These are phyloP conservation scores for Porites australiensis DNA, from an alignment of 64 coral and sea anemone genomes.

Conservation along the genomic window DNA sequence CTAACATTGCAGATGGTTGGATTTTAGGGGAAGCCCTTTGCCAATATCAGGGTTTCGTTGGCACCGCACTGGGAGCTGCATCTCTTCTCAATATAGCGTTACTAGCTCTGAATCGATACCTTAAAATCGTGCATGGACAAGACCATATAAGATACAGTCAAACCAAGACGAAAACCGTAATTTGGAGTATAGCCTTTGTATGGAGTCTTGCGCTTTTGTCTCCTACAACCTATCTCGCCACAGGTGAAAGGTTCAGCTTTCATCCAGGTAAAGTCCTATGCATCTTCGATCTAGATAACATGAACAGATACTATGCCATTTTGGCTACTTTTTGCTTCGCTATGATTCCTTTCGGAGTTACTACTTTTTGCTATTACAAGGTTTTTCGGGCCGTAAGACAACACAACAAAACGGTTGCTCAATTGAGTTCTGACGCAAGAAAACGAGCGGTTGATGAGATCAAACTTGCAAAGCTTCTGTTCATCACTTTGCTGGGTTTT, in stretches of 20 bases:
- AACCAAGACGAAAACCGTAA: not conserved
- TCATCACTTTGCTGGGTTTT: slow-evolving; percentile 58
- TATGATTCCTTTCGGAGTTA: slow-evolving; percentile 32
- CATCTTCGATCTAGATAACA: slow-evolving; percentile 59
- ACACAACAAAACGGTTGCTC: slow-evolving; percentile 27
- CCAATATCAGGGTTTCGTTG: slow-evolving; percentile 55
- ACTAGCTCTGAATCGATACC: slow-evolving; percentile 51
- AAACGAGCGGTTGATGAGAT: slow-evolving; percentile 43
- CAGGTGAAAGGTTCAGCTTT: slow-evolving; percentile 25
- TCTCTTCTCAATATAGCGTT: slow-evolving; percentile 55
- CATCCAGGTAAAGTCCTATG: slow-evolving; percentile 67
- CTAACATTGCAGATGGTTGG: slow-evolving; percentile 40
- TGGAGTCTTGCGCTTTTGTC: slow-evolving; percentile 53
- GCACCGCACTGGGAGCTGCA: not conserved
- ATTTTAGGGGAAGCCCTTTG: slow-evolving; percentile 38
- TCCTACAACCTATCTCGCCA: slow-evolving; percentile 44
- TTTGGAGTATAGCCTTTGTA: slow-evolving; percentile 21
- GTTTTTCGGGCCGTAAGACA: slow-evolving; percentile 33
- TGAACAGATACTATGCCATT: slow-evolving; percentile 39
- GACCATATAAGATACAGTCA: slow-evolving; percentile 18
- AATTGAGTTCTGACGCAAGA: not conserved
- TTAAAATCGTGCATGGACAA: slow-evolving; percentile 47
- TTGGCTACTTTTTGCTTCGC: slow-evolving; percentile 15
- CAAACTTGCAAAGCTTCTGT: slow-evolving; percentile 55
- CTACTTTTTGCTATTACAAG: slow-evolving; percentile 62